Percentiles rank a stretch among this genome's conserved stretches.
Evolutionary conservation across 2,113 vertebrate genomes (phyloP).

Genomic region (Chionodraco myersi): DNA sequence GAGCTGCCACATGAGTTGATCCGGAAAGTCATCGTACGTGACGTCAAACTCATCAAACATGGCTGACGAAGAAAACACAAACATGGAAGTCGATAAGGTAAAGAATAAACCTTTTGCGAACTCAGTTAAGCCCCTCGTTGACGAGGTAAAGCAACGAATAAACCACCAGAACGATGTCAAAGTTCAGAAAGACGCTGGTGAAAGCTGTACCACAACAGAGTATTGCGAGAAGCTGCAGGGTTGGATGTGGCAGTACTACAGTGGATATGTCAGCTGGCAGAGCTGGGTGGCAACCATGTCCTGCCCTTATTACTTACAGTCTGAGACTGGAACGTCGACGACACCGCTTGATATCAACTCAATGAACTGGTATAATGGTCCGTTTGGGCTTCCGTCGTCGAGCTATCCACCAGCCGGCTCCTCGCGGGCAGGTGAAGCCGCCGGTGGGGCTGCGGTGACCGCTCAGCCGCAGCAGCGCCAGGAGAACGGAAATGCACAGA

Average conservation of each 20-base stretch:
- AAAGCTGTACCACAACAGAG: slow-evolving; percentile 79
- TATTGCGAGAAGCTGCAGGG: slow-evolving; percentile 92
- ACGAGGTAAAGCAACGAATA: neutral
- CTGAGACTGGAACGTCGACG: slow-evolving; percentile 43
- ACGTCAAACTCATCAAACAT: slow-evolving; percentile 72
- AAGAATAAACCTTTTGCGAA: slow-evolving; percentile 30
- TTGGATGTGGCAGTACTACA: slow-evolving; percentile 97
- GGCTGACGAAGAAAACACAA: slow-evolving; percentile 78
- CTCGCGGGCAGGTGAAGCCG: slow-evolving; percentile 47
- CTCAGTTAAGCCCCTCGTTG: slow-evolving; percentile 17
- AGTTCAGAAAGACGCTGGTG: neutral
- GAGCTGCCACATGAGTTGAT: neutral
- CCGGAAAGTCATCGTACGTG: slow-evolving; percentile 37
- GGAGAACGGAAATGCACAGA: slow-evolving; percentile 78
- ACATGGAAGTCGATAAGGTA: slow-evolving; percentile 59
- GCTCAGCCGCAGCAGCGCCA: slow-evolving; percentile 60
- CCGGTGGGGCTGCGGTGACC: slow-evolving; percentile 50
- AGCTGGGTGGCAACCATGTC: slow-evolving; percentile 83
- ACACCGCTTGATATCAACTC: slow-evolving; percentile 50
- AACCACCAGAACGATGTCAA: neutral
- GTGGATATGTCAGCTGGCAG: slow-evolving; percentile 91
- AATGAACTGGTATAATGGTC: slow-evolving; percentile 64
- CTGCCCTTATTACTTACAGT: slow-evolving; percentile 70
- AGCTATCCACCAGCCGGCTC: slow-evolving; percentile 37
- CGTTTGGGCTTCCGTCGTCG: slow-evolving; percentile 58